Evolutionary conservation across 2,888 invertebrate species (phyloP).

Genomic region (Balanococcus diminutus): DNA sequence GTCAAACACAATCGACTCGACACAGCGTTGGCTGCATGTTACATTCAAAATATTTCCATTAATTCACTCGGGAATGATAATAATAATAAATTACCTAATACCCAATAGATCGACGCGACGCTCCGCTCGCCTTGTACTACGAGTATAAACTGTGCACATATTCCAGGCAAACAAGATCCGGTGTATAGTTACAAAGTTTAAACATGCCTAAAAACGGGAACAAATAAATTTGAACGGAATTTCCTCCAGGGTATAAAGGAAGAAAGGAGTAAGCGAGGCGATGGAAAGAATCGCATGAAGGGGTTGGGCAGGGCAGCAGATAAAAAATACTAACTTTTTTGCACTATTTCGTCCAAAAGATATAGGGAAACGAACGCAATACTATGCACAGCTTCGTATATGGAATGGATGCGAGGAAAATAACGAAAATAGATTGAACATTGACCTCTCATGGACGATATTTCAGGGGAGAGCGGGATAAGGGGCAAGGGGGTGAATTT

Average conservation of each 20-base stretch:
- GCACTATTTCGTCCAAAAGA: too few species aligned
- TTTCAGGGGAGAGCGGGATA: too few species aligned
- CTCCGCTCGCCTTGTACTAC: too few species aligned
- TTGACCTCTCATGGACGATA: neutral
- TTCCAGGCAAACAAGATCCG: conserved; percentile 3
- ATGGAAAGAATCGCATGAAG: neutral
- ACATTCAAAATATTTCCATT: neutral
- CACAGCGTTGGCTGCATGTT: neutral
- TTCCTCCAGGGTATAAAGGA: conserved; percentile 8
- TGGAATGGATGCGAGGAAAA: neutral
- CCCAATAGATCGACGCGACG: conserved; percentile 6
- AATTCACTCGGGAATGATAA: conserved; percentile 6
- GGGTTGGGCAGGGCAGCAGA: neutral
- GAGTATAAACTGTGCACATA: neutral
- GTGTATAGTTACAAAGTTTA: conserved; percentile 19
- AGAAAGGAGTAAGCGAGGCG: neutral
- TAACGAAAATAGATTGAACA: neutral
- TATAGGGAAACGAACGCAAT: too few species aligned
- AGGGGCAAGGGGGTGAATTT: too few species aligned
- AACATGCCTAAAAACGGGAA: conserved; percentile 20
- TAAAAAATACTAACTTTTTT: neutral
- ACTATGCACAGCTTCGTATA: too few species aligned
- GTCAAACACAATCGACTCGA: neutral
- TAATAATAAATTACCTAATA: conserved; percentile 16
- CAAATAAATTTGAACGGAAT: conserved; percentile 19